phyloP scores from a whole-genome alignment of 2,888 invertebrate genomes.

The Drosophila tripunctata region DNA sequence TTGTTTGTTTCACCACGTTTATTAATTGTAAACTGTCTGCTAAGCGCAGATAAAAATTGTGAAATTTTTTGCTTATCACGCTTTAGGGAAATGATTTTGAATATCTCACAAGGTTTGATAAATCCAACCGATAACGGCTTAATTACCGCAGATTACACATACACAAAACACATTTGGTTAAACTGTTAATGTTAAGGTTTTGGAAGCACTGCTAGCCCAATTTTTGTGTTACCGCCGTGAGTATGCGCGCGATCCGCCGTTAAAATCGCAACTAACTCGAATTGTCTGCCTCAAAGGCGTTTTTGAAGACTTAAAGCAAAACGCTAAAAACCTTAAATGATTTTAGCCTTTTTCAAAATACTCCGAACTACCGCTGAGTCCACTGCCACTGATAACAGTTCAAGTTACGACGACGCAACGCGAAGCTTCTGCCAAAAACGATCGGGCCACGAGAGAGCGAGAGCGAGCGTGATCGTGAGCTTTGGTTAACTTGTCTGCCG shows the following conservation, averaged over 20 bases:
- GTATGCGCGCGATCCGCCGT: conserved; percentile 59
- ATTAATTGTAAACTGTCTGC: conserved; percentile 26
- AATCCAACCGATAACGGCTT: conserved; percentile 15
- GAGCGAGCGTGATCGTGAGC: conserved; percentile 5
- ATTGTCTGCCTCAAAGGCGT: conserved; percentile 52
- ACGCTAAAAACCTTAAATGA: conserved; percentile 56
- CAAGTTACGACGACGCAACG: conserved; percentile 48
- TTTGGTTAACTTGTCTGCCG: conserved; percentile 19
- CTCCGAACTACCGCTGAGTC: conserved; percentile 10
- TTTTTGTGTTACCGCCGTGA: conserved; percentile 14
- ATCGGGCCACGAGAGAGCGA: conserved; percentile 22
- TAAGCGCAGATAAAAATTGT: conserved; percentile 39
- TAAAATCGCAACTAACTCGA: conserved; percentile 66
- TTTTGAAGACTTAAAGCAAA: conserved; percentile 73
- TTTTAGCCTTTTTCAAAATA: conserved; percentile 67
- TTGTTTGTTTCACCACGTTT: conserved; percentile 1
- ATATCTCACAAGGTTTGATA: conserved; percentile 31
- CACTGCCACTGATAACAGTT: conserved; percentile 63
- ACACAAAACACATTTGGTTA: conserved; percentile 1
- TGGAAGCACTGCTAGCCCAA: conserved; percentile 26
- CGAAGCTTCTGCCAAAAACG: conserved; percentile 22
- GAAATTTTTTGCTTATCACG: conserved; percentile 36
- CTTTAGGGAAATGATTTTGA: conserved; percentile 14
- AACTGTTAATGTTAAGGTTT: conserved; percentile 29
- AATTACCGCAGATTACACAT: conserved; percentile 28